Percentiles rank a stretch among this genome's conserved stretches.
Evolutionary conservation across 2,113 vertebrate species (phyloP).

Genomic region (Microtus ochrogaster): DNA sequence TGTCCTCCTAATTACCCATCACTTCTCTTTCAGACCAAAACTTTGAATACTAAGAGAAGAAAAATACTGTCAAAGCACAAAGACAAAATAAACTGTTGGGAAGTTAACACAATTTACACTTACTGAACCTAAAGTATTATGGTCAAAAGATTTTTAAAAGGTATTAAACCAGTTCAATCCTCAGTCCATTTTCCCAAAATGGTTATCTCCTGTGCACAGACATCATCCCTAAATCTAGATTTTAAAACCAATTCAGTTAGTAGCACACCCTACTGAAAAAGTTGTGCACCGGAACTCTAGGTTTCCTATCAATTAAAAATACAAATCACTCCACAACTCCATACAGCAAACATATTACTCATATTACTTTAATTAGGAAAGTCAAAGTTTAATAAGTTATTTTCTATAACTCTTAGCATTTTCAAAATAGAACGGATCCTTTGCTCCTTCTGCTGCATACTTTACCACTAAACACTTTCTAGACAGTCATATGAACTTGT

Average conservation of each 20-base stretch:
- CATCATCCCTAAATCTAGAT: slow-evolving; percentile 39
- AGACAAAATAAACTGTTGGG: slow-evolving; percentile 8
- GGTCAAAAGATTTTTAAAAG: slow-evolving; percentile 37
- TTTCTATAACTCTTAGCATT: background rate
- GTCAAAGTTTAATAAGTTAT: slow-evolving; percentile 23
- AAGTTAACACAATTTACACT: slow-evolving; percentile 60
- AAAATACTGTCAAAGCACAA: slow-evolving; percentile 38
- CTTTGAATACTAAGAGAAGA: slow-evolving; percentile 11
- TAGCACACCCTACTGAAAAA: background rate
- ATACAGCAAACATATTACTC: slow-evolving; percentile 1
- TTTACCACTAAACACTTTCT: background rate
- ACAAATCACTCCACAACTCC: slow-evolving; percentile 19
- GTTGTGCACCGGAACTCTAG: background rate
- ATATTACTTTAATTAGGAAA: slow-evolving; percentile 37
- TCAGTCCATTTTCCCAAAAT: slow-evolving; percentile 28
- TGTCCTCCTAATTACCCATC: slow-evolving; percentile 20
- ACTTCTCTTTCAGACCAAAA: slow-evolving; percentile 49
- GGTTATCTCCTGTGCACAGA: background rate
- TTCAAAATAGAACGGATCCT: background rate
- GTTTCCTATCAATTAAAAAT: background rate
- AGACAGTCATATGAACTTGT: background rate
- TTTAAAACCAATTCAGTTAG: slow-evolving; percentile 7
- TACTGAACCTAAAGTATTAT: slow-evolving; percentile 12
- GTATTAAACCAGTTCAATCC: background rate
- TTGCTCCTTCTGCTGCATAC: background rate